phyloP scores from a whole-genome alignment of 2,113 vertebrate species.

The Desmodus rotundus region DNA sequence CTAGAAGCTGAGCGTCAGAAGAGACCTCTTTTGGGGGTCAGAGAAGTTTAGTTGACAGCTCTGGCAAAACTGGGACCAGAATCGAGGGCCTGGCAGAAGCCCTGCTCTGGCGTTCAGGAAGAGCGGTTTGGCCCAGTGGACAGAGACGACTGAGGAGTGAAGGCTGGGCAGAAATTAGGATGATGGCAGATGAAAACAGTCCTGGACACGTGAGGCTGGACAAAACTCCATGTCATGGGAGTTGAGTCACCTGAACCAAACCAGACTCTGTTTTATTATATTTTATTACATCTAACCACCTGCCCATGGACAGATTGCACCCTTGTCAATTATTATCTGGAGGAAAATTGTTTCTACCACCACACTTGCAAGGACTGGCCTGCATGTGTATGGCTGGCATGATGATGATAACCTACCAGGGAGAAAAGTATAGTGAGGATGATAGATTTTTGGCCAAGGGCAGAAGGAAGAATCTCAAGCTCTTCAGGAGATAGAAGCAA shows the following conservation, averaged over 20 bases:
- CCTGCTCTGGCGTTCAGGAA: not conserved
- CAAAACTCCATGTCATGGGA: not conserved
- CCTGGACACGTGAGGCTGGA: not conserved
- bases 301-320: not conserved
- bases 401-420: not conserved
- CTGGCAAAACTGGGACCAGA: not conserved
- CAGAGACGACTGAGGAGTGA: not conserved
- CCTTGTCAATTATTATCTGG: not conserved
- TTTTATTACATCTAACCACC: not conserved
- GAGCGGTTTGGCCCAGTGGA: not conserved
- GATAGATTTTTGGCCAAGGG: not conserved
- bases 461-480: not conserved
- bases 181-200: not conserved
- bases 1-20: not conserved
- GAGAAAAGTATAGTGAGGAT: not conserved
- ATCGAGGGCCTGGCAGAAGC: not conserved
- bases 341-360: not conserved
- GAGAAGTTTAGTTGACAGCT: not conserved
- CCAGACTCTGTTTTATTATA: not conserved
- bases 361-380: not conserved
- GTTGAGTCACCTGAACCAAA: not conserved
- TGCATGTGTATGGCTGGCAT: not conserved
- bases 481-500: not conserved
- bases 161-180: not conserved
- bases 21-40: not conserved